Evolutionary conservation across 2,888 invertebrate species (phyloP).

Genomic region (Dromius quadrimaculatus): DNA sequence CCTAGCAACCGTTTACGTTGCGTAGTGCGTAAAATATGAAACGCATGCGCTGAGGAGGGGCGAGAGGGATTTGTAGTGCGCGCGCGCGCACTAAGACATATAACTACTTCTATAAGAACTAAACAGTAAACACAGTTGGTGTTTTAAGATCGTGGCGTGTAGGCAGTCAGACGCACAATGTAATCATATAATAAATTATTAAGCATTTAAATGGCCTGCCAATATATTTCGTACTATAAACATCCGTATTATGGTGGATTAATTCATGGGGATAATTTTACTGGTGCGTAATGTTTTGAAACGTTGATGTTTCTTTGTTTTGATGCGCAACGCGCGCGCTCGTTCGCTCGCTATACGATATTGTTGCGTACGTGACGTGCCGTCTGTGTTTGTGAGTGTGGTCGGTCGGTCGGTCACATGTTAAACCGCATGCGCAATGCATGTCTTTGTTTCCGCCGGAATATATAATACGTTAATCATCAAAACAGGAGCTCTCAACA

Average conservation of each 20-base stretch:
- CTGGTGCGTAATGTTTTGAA: not conserved
- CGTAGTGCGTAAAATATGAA: constrained; percentile 34
- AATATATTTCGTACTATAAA: constrained; percentile 29
- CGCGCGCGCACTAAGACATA: not conserved
- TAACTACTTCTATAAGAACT: not conserved
- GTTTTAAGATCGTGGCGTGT: not conserved
- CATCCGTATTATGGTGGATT: not conserved
- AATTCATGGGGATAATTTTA: too few relatives aligned
- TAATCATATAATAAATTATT: not conserved
- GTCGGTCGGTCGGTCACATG: constrained; percentile 38
- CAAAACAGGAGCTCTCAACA: constrained; percentile 19
- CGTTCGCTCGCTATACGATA: not conserved
- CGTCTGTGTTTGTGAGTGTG: constrained; percentile 30
- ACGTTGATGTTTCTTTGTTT: constrained; percentile 16
- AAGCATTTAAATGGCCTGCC: constrained; percentile 38
- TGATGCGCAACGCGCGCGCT: constrained; percentile 27
- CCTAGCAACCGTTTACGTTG: constrained; percentile 35
- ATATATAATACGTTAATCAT: constrained; percentile 35
- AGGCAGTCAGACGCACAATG: not conserved
- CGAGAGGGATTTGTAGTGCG: constrained; percentile 1
- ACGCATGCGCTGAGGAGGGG: not conserved
- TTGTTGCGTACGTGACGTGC: not conserved
- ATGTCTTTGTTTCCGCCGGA: constrained; percentile 48
- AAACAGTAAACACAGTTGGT: not conserved
- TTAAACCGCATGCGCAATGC: constrained; percentile 43